Base-by-base conservation (phyloP, 2,113 vertebrate species). In the Tyto alba region DNA sequence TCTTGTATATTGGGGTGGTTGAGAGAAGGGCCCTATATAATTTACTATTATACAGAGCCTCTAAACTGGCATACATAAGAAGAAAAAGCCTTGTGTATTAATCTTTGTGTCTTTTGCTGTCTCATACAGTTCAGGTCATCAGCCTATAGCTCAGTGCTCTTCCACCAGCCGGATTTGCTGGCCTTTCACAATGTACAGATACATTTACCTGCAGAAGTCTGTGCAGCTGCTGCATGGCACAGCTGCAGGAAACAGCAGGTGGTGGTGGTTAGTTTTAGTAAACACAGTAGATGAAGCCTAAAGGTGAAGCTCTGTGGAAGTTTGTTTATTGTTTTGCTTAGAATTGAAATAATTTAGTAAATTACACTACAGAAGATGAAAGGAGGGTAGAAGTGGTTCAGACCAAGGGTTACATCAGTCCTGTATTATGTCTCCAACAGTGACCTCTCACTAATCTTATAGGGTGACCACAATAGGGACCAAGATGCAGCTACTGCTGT, bases 381-480 rank as follows among this genome's bases (percentile, higher is more conserved):
- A 74, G 36, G 64, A 52, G 63, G 4, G 47, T 13, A 23, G 62
- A 83, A 59, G 16, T 40, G 7, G 6, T 78, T 84, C 40, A 85
- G 50, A 66, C 6, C 20, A 73, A 71, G 8, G 23, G 17, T 56
- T 18, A n/a, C 50, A 25, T 18, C 25, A 22, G 21, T 40, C 17
- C 20, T 55, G 13, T 30, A 6, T 40, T 64, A 4, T 23, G 9
- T 26, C 36, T 40, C 29, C 1, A 1, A 15, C 34, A 47, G 12
- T 27, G 18, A 34, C 7, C 9, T 68, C 53, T 87, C 16, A 13
- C 23, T 47, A 0, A 48, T 66, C 34, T 30, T 38, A 41, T 4
- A 2, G 0, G 5, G 7, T 36, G 20, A 56, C 13, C 9, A 16
- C 0, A 4, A 9, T 11, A 4, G 7, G 30, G 11, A 69, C 23